Evolutionary conservation across 2,888 invertebrate species (phyloP), one percentile per base, ranked within the genome.

Genomic region (Coleophora deauratella): DNA sequence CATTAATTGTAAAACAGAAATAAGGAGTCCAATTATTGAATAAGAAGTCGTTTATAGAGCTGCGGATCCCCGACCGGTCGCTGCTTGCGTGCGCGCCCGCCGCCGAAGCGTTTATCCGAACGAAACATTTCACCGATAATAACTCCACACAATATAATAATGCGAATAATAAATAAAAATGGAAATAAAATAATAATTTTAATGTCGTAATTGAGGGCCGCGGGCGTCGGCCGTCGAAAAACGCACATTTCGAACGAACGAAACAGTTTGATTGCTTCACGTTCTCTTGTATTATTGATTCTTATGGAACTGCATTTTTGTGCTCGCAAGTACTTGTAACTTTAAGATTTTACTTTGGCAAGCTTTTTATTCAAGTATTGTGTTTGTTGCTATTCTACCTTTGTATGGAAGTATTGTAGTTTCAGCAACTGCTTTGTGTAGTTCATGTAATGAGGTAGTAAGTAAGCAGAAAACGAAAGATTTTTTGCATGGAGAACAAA

Each of bases 91-190:
- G 81, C 75, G n/a, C 74, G 73, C 59, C 66, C 59, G 58, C 55
- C 64, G 59, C 54, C 65, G 57, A 21, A 75, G 54, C 85, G 80
- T 85, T 84, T 84, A 84, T 81, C 85, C 73, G 75, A 82, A 84
- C 84, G 84, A 84, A 85, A 78, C 84, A 81, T 85, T 85, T 85
- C 84, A 72, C 81, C 82, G 80, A 84, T 85, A 85, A 84, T 85
- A 81, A 85, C 82, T 80, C 82, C 78, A 81, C 82, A 82, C 81
- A 85, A 85, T 84, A 84, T 84, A 85, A 85, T 85, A 84, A 85
- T 84, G 81, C 84, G 82, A 85, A 85, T 84, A 85, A 85, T 85
- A 84, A 82, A 82, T 82, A 84, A 84, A 84, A 84, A 82, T 79
- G 73, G 74, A 85, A 84, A 82, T 82, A 84, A 82, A 85, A 82